Evolutionary conservation across 2,888 invertebrate genomes (phyloP).

Genomic region (Ormyrus pomaceus): DNA sequence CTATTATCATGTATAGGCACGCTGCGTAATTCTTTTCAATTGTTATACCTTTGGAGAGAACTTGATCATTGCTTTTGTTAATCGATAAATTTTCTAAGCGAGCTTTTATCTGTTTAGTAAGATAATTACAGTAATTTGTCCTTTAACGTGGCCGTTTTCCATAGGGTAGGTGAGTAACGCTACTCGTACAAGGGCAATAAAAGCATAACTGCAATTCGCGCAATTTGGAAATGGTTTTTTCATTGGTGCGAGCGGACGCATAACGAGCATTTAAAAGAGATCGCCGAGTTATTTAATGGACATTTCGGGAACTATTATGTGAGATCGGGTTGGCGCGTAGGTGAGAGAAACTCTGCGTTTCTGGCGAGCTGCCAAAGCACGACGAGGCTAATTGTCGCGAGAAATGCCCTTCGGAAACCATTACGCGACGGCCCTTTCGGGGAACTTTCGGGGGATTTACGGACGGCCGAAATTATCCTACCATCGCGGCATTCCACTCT

Average conservation of each 20-base stretch:
- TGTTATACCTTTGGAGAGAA: too few species aligned
- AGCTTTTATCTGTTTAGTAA: too few species aligned
- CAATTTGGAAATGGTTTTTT: conserved; percentile 14
- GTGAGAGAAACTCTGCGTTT: conserved; percentile 59
- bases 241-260: background rate
- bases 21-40: too few species aligned
- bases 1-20: too few species aligned
- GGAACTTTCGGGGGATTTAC: conserved; percentile 47
- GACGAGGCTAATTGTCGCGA: conserved; percentile 71
- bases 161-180: too few species aligned
- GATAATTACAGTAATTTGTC: too few species aligned
- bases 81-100: too few species aligned
- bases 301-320: conserved; percentile 54
- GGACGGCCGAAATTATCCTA: conserved; percentile 49
- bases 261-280: conserved; percentile 48
- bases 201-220: background rate
- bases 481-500: background rate
- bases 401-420: conserved; percentile 72
- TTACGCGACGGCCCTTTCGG: conserved; percentile 59
- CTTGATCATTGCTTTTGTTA: too few species aligned
- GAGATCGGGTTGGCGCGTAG: conserved; percentile 52
- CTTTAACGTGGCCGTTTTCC: too few species aligned
- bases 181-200: background rate
- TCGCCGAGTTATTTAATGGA: conserved; percentile 52
- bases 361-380: conserved; percentile 68